Conservation (phyloP, 2,113 vertebrate genomes). For the Cottus gobio region DNA sequence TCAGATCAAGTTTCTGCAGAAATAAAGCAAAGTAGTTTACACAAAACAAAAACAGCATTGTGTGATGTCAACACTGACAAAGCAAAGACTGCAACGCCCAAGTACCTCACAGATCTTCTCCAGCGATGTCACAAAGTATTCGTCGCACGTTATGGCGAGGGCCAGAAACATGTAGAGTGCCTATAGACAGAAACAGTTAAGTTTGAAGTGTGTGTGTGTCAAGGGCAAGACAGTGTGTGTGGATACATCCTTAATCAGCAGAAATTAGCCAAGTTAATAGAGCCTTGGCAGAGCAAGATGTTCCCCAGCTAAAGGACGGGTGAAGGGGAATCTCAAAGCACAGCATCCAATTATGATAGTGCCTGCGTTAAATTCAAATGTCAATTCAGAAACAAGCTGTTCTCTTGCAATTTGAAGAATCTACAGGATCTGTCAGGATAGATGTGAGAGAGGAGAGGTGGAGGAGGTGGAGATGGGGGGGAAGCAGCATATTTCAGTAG, state of each 20-base stretch:
- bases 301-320: conserved; percentile 11
- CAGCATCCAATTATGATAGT: neutral
- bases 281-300: neutral
- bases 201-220: neutral
- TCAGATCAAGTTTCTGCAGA: conserved; percentile 92
- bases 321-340: conserved; percentile 25
- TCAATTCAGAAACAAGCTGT: neutral
- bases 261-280: neutral
- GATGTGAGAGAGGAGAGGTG: neutral
- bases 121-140: conserved; percentile 96
- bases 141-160: conserved; percentile 95
- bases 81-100: neutral
- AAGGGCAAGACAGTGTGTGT: neutral
- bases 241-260: conserved; percentile 24
- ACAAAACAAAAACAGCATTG: neutral
- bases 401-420: conserved; percentile 8
- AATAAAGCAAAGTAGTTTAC: neutral
- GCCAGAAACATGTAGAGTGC: conserved; percentile 98
- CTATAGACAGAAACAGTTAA: conserved; percentile 72
- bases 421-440: conserved; percentile 3
- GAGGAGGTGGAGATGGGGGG: too few species aligned
- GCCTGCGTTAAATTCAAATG: conserved; percentile 21
- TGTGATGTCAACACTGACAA: neutral
- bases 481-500: conserved; percentile 44
- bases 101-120: conserved; percentile 98